Evolutionary conservation across 2,797 vertebrate species (phyloP), one percentile per base, ranked within the genome.

Genomic region (Cichlasoma orientale): DNA sequence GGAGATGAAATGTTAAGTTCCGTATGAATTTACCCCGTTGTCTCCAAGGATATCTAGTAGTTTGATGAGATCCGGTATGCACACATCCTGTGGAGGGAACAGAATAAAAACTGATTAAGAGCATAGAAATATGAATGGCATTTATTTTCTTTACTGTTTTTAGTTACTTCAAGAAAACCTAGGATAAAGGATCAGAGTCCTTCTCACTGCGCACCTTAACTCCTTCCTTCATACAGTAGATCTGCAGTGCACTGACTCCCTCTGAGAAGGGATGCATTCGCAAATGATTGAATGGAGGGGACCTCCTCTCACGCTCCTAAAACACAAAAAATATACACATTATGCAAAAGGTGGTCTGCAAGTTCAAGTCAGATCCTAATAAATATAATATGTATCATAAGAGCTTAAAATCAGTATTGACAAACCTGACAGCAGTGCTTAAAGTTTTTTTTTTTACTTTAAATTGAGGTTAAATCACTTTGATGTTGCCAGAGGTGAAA

Each of bases 141-240:
- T 72, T 57, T 59, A 8, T 0, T 23, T 54, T 38, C 1, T 41
- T 31, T 18, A 23, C 25, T 50, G 16, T 50, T 50, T 68, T 50
- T 68, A 50, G 18, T 1, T 29, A 31, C 25, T 50, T 50, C 29
- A 50, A 0, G 1, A 47, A 55, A 58, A 47, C 21, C 1, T 21
- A 23, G 57, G 29, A 25, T 55, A 38, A 38, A 21, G 27, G n/a
- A 52, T 0, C 27, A 36, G 27, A 57, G 18, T 7, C 21, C 27
- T 0, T 63, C 41, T 72, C 29, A 59, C 29, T 27, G 57, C 31
- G 1, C 75, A 82, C 98, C 97, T 99, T 99, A 69, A 99, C 98
- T 21, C 98, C 98, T 93, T 99, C 98, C 89, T 99, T 99, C 96
- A 99, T 98, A 82, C 98, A 99, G 95, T 99, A 99, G 93, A 99